phyloP scores from a whole-genome alignment of 2,113 vertebrate genomes.

The human region GRCh38 chr13:43426501-43427000 shows the following conservation, averaged over 20 bases:
- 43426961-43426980: not conserved
- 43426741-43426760: not conserved
- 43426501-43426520: slow-evolving; percentile 41
- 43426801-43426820: not conserved
- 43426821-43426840: not conserved
- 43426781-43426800: not conserved
- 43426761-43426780: not conserved
- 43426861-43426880: not conserved
- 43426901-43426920: not conserved
- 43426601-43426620: slow-evolving; percentile 50
- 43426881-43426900: not conserved
- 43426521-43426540: not conserved
- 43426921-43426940: not conserved
- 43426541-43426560: not conserved
- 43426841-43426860: not conserved
- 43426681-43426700: not conserved
- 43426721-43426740: not conserved
- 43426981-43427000: not conserved
- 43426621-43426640: not conserved
- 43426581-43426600: not conserved
- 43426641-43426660: not conserved
- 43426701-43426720: too few relatives aligned
- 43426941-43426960: not conserved
- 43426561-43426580: slow-evolving; percentile 34
- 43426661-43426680: not conserved